Evolutionary conservation across 1,140 invertebrate species (phyloP).

Genomic region (Aphaenogaster ashmeadi): DNA sequence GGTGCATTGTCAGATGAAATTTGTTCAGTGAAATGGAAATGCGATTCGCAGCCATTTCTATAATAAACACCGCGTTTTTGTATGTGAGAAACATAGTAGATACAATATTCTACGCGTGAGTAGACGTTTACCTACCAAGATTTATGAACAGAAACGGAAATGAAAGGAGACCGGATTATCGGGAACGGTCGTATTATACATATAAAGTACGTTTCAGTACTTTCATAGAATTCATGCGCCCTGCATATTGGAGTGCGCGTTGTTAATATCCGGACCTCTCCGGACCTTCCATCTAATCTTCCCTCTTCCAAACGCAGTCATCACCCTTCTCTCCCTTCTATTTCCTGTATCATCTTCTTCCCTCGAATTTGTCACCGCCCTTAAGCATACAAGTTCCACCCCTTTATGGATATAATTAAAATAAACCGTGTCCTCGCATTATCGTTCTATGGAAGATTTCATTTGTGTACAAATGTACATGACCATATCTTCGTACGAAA

Average conservation of each 20-base stretch:
- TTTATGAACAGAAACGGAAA: constrained; percentile 53
- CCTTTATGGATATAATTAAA: constrained; percentile 20
- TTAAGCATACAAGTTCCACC: constrained; percentile 59
- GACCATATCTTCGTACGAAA: not conserved
- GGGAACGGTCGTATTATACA: constrained; percentile 19
- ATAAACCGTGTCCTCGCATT: constrained; percentile 9
- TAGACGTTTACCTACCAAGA: constrained; percentile 44
- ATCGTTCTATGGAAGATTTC: not conserved
- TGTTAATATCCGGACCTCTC: constrained; percentile 75
- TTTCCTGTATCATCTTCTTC: constrained; percentile 49
- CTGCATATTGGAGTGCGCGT: constrained; percentile 59
- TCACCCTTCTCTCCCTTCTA: constrained; percentile 60
- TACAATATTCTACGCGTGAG: constrained; percentile 38
- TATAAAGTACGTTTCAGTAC: constrained; percentile 61
- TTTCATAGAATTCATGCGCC: constrained; percentile 63
- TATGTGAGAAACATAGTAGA: constrained; percentile 7
- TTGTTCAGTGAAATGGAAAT: constrained; percentile 37
- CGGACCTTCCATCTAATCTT: constrained; percentile 63
- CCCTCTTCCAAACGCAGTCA: constrained; percentile 73
- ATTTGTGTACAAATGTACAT: not conserved
- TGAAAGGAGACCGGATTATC: constrained; percentile 46
- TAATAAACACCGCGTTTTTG: not conserved
- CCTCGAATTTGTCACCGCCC: constrained; percentile 70
- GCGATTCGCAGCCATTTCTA: not conserved
- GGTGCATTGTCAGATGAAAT: constrained; percentile 26